phyloP scores from a whole-genome alignment of 2,113 vertebrate species.

The Dipodomys stephensi region DNA sequence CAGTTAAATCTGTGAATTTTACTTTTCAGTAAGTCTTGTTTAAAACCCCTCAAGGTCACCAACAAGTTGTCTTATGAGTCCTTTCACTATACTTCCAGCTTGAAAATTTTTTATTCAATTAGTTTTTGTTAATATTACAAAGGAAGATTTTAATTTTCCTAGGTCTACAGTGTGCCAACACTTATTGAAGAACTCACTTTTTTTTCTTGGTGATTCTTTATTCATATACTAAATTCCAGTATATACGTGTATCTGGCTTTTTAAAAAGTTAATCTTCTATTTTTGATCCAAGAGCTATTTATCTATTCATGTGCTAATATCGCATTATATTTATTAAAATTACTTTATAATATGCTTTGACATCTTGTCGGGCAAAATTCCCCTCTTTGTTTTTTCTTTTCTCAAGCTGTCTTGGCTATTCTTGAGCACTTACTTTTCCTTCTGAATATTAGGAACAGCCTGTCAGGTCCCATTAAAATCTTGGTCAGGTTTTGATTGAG shows the following conservation, averaged over 20 bases:
- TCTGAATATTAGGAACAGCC: constrained; percentile 53
- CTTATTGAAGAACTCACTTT: neutral
- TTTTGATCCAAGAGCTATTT: constrained; percentile 74
- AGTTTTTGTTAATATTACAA: constrained; percentile 21
- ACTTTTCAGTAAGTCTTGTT: neutral
- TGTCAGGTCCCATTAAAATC: constrained; percentile 70
- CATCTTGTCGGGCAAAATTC: constrained; percentile 73
- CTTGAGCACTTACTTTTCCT: constrained; percentile 6
- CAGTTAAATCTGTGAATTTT: constrained; percentile 1
- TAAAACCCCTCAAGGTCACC: neutral
- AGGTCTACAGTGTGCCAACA: neutral
- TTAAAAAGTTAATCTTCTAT: constrained; percentile 30
- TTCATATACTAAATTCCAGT: neutral
- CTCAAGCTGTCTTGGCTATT: constrained; percentile 72
- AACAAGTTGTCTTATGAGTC: neutral
- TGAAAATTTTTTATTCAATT: neutral
- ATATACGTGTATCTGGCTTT: neutral
- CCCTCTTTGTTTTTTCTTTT: constrained; percentile 63
- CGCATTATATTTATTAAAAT: constrained; percentile 79
- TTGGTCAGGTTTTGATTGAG: constrained; percentile 58
- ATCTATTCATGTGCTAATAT: constrained; percentile 80
- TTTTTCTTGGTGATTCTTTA: neutral
- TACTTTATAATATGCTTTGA: constrained; percentile 78
- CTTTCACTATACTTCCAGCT: neutral
- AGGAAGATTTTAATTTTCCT: constrained; percentile 26